Percentiles rank a stretch among this genome's conserved stretches.
Conservation (phyloP, 2,888 invertebrate species). For the Adelognathus sp. region DNA sequence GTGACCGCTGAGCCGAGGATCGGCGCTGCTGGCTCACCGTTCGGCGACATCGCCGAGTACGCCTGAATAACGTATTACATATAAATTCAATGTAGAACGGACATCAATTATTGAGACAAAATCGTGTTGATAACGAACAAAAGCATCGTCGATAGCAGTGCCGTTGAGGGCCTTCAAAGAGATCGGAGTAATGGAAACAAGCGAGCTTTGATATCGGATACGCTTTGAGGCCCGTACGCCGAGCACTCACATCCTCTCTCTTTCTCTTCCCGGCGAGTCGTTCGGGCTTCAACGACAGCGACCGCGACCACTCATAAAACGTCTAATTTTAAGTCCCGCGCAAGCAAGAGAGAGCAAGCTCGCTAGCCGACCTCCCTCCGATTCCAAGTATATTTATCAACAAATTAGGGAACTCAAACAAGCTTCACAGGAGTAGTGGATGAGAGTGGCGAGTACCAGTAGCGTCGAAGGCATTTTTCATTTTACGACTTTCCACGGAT, state of each 20-base stretch:
- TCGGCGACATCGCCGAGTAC: conserved; percentile 82
- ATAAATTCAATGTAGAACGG: not conserved
- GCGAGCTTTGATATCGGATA: conserved; percentile 72
- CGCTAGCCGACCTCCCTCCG: not conserved
- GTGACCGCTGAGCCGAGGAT: conserved; percentile 83
- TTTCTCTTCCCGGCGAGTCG: conserved; percentile 32
- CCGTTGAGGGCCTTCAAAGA: conserved; percentile 35
- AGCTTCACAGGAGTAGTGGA: not conserved
- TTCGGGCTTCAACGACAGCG: conserved; percentile 15
- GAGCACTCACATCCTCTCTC: conserved; percentile 55
- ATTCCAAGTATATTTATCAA: conserved; percentile 71
- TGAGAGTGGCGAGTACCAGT: not conserved
- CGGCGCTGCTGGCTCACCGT: conserved; percentile 83
- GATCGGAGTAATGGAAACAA: conserved; percentile 41
- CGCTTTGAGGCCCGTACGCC: conserved; percentile 60
- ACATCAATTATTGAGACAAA: not conserved
- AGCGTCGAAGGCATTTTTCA: conserved; percentile 16
- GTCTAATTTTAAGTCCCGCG: conserved; percentile 71
- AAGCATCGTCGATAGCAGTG: conserved; percentile 21
- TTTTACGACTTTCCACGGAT: conserved; percentile 24
- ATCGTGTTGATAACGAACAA: not conserved
- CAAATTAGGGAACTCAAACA: conserved; percentile 66
- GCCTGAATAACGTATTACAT: conserved; percentile 69
- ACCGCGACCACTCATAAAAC: conserved; percentile 67
- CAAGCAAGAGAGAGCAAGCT: conserved; percentile 11